phyloP scores from a whole-genome alignment of 2,888 invertebrate species.

The Drosophila hamatofila region DNA sequence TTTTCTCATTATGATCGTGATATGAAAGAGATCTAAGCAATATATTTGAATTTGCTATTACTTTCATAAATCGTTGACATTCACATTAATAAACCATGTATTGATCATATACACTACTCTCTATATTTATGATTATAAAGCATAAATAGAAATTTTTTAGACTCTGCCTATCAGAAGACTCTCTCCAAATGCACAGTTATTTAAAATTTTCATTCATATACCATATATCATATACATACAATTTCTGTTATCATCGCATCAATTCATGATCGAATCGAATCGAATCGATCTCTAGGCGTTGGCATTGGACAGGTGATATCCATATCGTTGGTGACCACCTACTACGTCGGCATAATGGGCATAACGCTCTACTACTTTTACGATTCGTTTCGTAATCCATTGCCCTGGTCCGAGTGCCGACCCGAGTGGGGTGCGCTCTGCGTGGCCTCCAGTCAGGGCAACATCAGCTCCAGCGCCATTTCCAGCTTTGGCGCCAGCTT shows the following conservation, averaged over 20 bases:
- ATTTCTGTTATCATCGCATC: neutral
- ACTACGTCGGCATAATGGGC: conserved; percentile 89
- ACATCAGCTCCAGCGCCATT: conserved; percentile 42
- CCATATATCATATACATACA: conserved; percentile 10
- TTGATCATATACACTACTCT: too few relatives aligned
- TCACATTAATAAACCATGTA: too few relatives aligned
- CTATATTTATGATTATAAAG: too few relatives aligned
- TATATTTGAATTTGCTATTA: too few relatives aligned
- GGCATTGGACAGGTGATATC: conserved; percentile 87
- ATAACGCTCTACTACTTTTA: conserved; percentile 88
- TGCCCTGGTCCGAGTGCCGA: conserved; percentile 89
- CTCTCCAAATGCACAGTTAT: neutral
- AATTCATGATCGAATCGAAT: neutral
- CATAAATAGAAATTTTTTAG: too few relatives aligned
- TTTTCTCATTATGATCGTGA: too few relatives aligned
- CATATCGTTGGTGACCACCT: conserved; percentile 87
- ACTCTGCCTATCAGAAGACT: neutral
- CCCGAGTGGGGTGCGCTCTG: conserved; percentile 86
- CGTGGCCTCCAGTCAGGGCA: conserved; percentile 83
- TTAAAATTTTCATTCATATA: neutral
- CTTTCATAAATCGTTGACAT: too few relatives aligned
- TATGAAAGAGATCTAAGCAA: too few relatives aligned
- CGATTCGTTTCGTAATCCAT: conserved; percentile 87
- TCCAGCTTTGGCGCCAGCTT: conserved; percentile 22
- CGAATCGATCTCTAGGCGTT: conserved; percentile 86